Conservation (phyloP, 23 tunicate genomes). For the Diplosoma virens region DNA sequence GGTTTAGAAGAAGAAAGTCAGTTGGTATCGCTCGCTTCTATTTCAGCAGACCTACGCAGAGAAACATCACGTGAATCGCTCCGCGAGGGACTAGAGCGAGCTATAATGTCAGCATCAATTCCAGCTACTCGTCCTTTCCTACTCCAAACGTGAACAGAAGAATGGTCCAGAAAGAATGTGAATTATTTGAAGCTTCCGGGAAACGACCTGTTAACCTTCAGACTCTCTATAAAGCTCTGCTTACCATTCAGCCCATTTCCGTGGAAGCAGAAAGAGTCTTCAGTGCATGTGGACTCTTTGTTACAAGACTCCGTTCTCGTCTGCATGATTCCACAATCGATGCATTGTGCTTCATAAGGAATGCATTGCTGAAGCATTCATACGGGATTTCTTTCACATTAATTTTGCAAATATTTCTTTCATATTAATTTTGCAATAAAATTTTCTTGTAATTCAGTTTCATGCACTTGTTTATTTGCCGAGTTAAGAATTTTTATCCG, state of each 20-base stretch:
- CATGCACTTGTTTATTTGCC: too few species aligned
- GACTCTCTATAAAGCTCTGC: constrained; percentile 33
- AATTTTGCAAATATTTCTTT: too few species aligned
- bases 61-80: constrained; percentile 15
- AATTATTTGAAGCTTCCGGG: constrained; percentile 55
- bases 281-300: constrained; percentile 50
- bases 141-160: constrained; percentile 32
- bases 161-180: constrained; percentile 43
- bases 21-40: too few species aligned
- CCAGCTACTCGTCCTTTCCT: constrained; percentile 8
- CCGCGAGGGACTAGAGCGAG: too few species aligned
- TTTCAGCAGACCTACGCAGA: neutral
- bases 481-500: too few species aligned
- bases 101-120: too few species aligned
- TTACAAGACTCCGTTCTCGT: constrained; percentile 29
- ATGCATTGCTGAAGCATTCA: constrained; percentile 30
- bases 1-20: constrained; percentile 3
- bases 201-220: constrained; percentile 35
- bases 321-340: constrained; percentile 22
- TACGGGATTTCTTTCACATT: too few species aligned
- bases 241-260: too few species aligned
- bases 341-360: constrained; percentile 33
- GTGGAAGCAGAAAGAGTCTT: constrained; percentile 48
- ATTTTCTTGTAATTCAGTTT: too few species aligned
- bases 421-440: too few species aligned